These are phyloP conservation scores for Genyomyrus donnyi DNA, from an alignment of 2,113 vertebrate genomes.

Conservation along the genomic window DNA sequence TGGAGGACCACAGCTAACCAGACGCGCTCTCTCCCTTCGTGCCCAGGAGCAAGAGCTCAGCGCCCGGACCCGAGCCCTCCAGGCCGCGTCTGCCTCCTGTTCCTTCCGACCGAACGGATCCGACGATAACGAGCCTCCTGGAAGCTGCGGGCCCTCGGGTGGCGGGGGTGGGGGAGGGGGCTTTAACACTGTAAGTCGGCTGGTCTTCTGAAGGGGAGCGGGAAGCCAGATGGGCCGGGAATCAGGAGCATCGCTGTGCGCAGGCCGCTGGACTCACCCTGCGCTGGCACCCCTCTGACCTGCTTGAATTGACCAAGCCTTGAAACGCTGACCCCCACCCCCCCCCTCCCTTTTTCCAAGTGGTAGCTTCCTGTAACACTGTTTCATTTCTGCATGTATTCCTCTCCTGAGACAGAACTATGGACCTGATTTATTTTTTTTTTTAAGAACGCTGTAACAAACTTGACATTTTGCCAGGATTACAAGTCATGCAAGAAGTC, in stretches of 20 bases:
- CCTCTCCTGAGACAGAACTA: not conserved
- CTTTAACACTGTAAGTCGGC: conserved; percentile 85
- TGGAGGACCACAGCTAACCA: not conserved
- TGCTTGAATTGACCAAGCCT: not conserved
- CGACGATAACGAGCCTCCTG: conserved; percentile 93
- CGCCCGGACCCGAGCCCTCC: conserved; percentile 84
- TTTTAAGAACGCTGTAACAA: conserved; percentile 8
- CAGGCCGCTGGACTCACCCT: not conserved
- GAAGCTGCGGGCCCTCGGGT: conserved; percentile 90
- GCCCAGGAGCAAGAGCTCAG: conserved; percentile 89
- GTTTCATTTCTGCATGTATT: conserved; percentile 5
- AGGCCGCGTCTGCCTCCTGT: conserved; percentile 84
- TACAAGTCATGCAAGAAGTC: conserved; percentile 23
- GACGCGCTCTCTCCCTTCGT: not conserved
- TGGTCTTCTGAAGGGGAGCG: conserved; percentile 77
- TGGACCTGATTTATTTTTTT: not conserved
- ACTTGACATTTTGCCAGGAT: conserved; percentile 27
- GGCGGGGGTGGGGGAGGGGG: conserved; percentile 79
- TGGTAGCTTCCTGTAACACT: conserved; percentile 4
- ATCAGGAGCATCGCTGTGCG: not conserved
- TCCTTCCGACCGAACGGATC: conserved; percentile 92
- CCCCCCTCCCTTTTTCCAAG: conserved; percentile 8
- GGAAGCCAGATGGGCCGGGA: not conserved
- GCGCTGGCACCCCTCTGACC: not conserved
- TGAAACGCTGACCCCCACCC: not conserved